Conservation (phyloP, 2,113 vertebrate species). For the Egretta garzetta region DNA sequence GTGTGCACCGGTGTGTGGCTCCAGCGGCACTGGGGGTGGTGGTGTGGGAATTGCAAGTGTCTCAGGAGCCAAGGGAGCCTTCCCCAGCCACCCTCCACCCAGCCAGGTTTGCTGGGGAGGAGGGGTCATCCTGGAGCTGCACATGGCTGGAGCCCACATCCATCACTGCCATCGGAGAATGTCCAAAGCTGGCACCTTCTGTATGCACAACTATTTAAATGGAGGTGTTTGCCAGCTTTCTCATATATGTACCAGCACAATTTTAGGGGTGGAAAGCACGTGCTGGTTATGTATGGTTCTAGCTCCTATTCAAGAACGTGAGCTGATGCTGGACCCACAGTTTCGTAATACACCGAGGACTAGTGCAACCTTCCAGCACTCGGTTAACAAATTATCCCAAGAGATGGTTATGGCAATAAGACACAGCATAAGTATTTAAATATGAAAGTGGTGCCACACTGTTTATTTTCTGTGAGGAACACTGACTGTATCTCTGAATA, state of each 20-base stretch:
- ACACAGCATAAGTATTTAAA: neutral
- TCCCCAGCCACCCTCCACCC: neutral
- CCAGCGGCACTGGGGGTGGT: neutral
- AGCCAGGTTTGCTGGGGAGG: too few relatives aligned
- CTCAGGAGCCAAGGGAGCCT: neutral
- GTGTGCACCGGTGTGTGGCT: neutral
- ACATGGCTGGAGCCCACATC: neutral
- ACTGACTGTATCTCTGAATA: constrained; percentile 32
- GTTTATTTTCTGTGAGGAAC: constrained; percentile 25
- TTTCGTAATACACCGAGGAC: neutral
- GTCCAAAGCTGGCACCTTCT: neutral
- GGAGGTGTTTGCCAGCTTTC: neutral
- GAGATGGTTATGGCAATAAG: neutral
- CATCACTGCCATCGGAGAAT: accelerated
- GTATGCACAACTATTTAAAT: neutral
- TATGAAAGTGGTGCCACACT: neutral
- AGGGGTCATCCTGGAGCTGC: neutral
- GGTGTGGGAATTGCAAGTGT: too few relatives aligned
- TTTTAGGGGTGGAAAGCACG: neutral
- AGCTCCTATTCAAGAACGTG: neutral
- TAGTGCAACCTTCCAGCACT: neutral
- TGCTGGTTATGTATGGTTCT: neutral
- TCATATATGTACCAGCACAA: neutral
- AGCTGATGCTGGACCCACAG: neutral
- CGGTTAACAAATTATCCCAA: neutral